Conservation (phyloP, 2,888 invertebrate species). For the Stratiomys singularior region DNA sequence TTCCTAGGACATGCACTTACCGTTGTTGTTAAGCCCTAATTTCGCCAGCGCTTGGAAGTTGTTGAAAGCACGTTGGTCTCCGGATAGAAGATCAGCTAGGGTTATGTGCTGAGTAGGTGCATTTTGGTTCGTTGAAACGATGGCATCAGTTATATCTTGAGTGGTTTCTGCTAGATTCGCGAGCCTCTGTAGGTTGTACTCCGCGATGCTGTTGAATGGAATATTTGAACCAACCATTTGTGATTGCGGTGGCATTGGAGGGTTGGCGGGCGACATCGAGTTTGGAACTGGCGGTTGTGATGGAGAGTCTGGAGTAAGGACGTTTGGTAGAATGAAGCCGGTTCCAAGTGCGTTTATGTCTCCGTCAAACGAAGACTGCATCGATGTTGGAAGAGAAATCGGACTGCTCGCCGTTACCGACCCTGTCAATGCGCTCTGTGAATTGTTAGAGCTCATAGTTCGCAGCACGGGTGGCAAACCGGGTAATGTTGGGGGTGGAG, state of each 20-base stretch:
- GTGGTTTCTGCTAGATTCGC: slow-evolving; percentile 81
- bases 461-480: slow-evolving; percentile 67
- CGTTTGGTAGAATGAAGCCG: slow-evolving; percentile 64
- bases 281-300: slow-evolving; percentile 62
- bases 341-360: slow-evolving; percentile 71
- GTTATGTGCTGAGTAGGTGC: slow-evolving; percentile 76
- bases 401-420: slow-evolving; percentile 73
- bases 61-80: slow-evolving; percentile 81
- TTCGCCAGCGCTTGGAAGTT: slow-evolving; percentile 92
- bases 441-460: slow-evolving; percentile 55
- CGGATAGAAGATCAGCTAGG: slow-evolving; percentile 80
- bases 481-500: slow-evolving; percentile 66
- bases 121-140: slow-evolving; percentile 66
- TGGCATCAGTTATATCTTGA: slow-evolving; percentile 65
- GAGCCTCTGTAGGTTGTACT: slow-evolving; percentile 86
- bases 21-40: slow-evolving; percentile 76
- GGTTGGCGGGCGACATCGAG: slow-evolving; percentile 52
- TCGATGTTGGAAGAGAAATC: slow-evolving; percentile 73
- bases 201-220: slow-evolving; percentile 76
- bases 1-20: slow-evolving; percentile 64
- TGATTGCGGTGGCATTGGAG: slow-evolving; percentile 57
- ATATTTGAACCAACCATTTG: slow-evolving; percentile 57
- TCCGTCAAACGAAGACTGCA: slow-evolving; percentile 83
- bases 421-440: slow-evolving; percentile 59
- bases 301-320: slow-evolving; percentile 65